Base-by-base conservation (phyloP, 1,140 invertebrate genomes). In the Augochlora pura region DNA sequence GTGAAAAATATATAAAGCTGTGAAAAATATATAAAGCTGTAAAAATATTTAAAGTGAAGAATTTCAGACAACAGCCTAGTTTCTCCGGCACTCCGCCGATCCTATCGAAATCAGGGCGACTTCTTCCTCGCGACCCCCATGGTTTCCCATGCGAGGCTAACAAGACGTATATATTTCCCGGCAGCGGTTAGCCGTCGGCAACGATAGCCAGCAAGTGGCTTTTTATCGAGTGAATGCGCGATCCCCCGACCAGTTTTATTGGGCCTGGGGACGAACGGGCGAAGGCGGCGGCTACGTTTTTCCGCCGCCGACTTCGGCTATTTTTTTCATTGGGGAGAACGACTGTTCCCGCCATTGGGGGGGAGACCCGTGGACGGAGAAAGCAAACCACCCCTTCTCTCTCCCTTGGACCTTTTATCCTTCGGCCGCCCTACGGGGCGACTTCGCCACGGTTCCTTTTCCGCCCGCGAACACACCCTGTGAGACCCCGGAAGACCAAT, bases 201-300 rank as follows among this genome's bases (percentile, higher is more conserved):
- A 69, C 81, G 87, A 87, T 88, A 86, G 85, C 88, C 86, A 84
- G 82, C 69, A 86, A 88, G 85, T 86, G 80, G 59, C 86, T 88
- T 89, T 89, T 89, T 85, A 89, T 89, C 88, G 88, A 86, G 82
- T 89, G 86, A 86, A 87, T 82, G 85, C 67, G 73, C 66, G 70
- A 85, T 87, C 84, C 81, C 69, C 74, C 57, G 69, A 69, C 32
- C 71, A 71, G 73, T 88, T 88, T 88, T 88, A 88, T 88, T 86
- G 87, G 78, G 75, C 70, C 60, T 59, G 54, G 16, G 64, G 65
- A n/a, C n/a, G n/a, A n/a, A n/a, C n/a, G n/a, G n/a, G n/a, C n/a
- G n/a, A n/a, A n/a, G n/a, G n/a, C n/a, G n/a, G 62, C 38, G 52
- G 60, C 39, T 21, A 67, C 64, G 71, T 63, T 59, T 83, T 81